phyloP scores from a whole-genome alignment of 2,797 vertebrate genomes.

The Chelonia mydas region DNA sequence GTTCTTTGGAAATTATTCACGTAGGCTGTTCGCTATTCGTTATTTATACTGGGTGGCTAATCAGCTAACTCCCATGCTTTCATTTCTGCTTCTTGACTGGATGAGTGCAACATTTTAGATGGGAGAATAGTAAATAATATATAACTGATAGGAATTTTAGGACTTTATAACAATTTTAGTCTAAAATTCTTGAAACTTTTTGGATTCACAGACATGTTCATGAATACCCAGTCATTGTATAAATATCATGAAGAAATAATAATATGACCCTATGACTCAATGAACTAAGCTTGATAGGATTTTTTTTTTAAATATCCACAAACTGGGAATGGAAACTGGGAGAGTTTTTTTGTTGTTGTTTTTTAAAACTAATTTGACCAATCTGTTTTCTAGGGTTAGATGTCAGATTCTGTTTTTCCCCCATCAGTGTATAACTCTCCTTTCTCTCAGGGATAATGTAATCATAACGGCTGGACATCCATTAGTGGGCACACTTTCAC shows the following conservation, averaged over 20 bases:
- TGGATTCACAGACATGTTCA: not conserved
- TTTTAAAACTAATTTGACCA: not conserved
- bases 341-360: not conserved
- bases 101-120: not conserved
- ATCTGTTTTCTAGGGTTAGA: not conserved
- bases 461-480: not conserved
- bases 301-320: not conserved
- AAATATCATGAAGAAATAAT: not conserved
- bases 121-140: rapidly evolving
- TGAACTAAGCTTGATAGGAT: not conserved
- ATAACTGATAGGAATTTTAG: not conserved
- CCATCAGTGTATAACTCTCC: rapidly evolving
- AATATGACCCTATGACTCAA: not conserved
- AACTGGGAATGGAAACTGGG: not conserved
- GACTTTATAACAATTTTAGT: not conserved
- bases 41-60: not conserved
- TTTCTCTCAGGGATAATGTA: not conserved
- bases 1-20: not conserved
- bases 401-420: rapidly evolving
- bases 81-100: not conserved
- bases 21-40: not conserved
- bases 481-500: not conserved
- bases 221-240: rapidly evolving
- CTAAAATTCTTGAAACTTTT: not conserved
- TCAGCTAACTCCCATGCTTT: not conserved